These are phyloP conservation scores for Muntiacus muntjak DNA, from an alignment of 2,113 vertebrate species.

Conservation along the genomic window DNA sequence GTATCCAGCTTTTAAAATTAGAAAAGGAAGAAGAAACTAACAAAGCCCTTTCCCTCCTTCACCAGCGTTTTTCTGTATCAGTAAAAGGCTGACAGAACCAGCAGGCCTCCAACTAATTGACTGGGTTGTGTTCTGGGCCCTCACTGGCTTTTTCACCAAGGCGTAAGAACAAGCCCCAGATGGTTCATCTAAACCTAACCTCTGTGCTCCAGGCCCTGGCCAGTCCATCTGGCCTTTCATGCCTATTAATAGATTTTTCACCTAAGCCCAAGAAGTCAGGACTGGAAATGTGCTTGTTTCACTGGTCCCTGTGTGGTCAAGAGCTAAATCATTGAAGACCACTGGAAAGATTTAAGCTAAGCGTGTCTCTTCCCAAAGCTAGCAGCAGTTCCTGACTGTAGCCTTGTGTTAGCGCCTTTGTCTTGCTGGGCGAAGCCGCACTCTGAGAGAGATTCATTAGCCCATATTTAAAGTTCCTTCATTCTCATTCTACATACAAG, in stretches of 20 bases:
- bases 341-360: background rate
- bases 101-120: background rate
- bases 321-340: slow-evolving; percentile 51
- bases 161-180: background rate
- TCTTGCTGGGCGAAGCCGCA: background rate
- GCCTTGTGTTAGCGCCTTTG: background rate
- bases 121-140: background rate
- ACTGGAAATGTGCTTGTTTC: slow-evolving; percentile 54
- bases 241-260: slow-evolving; percentile 68
- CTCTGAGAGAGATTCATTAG: background rate
- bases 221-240: slow-evolving; percentile 69
- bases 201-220: slow-evolving; percentile 33
- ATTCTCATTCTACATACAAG: background rate
- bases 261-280: slow-evolving; percentile 43
- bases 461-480: background rate
- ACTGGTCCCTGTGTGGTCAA: slow-evolving; percentile 31
- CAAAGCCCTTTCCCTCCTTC: background rate
- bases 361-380: background rate
- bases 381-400: background rate
- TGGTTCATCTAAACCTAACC: slow-evolving; percentile 48
- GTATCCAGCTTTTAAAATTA: background rate
- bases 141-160: slow-evolving; percentile 45
- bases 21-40: background rate
- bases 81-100: background rate
- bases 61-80: background rate